phyloP scores from a whole-genome alignment of 2,113 vertebrate species.

The Echinops telfairi region DNA sequence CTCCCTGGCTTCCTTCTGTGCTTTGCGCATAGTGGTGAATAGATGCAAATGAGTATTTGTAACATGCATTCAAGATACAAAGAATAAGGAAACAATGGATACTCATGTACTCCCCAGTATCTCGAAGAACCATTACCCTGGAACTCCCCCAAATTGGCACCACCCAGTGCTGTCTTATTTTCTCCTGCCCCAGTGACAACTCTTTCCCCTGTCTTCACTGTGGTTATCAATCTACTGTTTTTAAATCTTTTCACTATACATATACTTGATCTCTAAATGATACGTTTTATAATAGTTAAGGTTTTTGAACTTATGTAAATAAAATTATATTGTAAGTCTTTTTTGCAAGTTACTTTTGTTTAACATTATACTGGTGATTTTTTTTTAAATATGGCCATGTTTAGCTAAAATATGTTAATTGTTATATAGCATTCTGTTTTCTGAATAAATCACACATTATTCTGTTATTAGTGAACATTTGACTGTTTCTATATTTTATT shows the following conservation, averaged over 20 bases:
- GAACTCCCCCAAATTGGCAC: not conserved
- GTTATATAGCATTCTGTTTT: no score
- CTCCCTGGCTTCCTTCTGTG: slow-evolving; percentile 9
- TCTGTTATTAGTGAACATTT: no score
- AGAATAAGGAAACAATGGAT: slow-evolving; percentile 43
- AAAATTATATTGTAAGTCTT: slow-evolving; percentile 8
- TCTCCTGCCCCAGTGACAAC: slow-evolving; percentile 26
- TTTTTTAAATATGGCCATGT: not conserved
- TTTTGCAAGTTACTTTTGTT: not conserved
- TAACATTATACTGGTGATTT: not conserved
- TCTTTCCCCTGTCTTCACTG: not conserved
- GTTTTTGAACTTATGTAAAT: not conserved
- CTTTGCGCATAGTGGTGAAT: not conserved
- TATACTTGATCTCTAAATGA: not conserved
- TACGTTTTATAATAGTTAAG: not conserved
- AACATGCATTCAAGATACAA: not conserved
- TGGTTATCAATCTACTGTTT: slow-evolving; percentile 21
- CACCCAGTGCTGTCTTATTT: not conserved
- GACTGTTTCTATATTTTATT: no score
- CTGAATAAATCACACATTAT: no score
- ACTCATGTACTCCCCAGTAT: not conserved
- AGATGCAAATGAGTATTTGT: not conserved
- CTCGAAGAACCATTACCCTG: not conserved
- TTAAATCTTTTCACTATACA: not conserved
- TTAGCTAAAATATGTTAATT: not conserved